phyloP scores from a whole-genome alignment of 1,140 invertebrate species.

The Zaprionus nigranus region DNA sequence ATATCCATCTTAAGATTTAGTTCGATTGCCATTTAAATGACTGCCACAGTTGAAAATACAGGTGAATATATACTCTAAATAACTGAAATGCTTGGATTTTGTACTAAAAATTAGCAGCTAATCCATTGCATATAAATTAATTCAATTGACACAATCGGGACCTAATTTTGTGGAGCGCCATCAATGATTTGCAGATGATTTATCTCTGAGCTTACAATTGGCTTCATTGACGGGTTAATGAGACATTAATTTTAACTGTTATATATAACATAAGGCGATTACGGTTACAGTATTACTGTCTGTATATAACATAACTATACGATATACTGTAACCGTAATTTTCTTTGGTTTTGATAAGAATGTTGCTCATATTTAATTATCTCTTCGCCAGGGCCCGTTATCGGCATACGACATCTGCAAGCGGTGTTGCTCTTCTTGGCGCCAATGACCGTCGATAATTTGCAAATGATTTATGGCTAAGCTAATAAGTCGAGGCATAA shows the following conservation, averaged over 20 bases:
- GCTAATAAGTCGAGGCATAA: too few relatives aligned
- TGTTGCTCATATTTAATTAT: too few relatives aligned
- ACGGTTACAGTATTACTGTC: too few relatives aligned
- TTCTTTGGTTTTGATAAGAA: too few relatives aligned
- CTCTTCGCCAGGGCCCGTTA: neutral
- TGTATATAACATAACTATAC: too few relatives aligned
- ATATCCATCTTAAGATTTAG: too few relatives aligned
- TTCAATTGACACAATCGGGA: neutral
- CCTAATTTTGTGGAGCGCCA: neutral
- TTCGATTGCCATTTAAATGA: neutral
- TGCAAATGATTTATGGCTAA: too few relatives aligned
- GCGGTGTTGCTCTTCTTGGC: constrained; percentile 87
- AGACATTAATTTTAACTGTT: neutral
- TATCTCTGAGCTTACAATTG: too few relatives aligned
- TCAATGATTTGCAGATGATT: too few relatives aligned
- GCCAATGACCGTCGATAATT: constrained; percentile 87
- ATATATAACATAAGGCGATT: too few relatives aligned
- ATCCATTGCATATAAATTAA: neutral
- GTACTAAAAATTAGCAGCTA: neutral
- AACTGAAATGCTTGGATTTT: neutral
- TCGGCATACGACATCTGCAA: constrained; percentile 88
- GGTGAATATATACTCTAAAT: neutral
- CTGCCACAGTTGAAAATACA: neutral
- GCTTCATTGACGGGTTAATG: too few relatives aligned
- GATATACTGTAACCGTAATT: too few relatives aligned